Evolutionary conservation across 1,140 invertebrate species (phyloP), one percentile per base, ranked within the genome.

Genomic region (Ericerus pela): DNA sequence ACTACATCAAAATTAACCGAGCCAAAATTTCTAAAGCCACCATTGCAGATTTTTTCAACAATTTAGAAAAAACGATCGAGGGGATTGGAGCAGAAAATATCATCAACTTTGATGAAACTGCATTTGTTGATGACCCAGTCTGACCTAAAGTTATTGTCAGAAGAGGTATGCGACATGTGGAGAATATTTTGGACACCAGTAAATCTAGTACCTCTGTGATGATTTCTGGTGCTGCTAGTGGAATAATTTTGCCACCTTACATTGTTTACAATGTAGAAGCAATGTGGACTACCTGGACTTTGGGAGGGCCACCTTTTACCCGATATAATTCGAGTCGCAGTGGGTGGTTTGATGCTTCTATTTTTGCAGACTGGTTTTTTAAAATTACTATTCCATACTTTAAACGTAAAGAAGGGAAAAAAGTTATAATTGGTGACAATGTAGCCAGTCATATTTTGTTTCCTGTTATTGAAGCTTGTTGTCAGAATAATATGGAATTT

Each of bases 51-150:
- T 65, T 64, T 65, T 66, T 65, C 58, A 58, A 63, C 10, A 57
- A 70, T 54, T 56, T 69, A 11, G 28, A 30, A 53, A 36, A 31
- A 22, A 38, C 58, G 26, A 20, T 72, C 20, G 47, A 66, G 59
- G 58, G 59, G 43, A 58, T 67, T 22, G 63, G 62, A 30, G 61
- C 66, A 11, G n/a, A 57, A 31, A 62, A 65, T 51, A 67, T 72
- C n/a, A 30, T 70, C 8, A 70, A 70, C 56, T 71, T 68, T 57
- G 69, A 70, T 60, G 70, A 72, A 60, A 71, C 69, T 8, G 71
- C 72, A 58, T 33, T 73, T 2, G 59, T 58, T 6, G 69, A 72
- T 64, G 67, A 72, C 57, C 69, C 68, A 11, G 67, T 66, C 18
- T 60, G 54, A n/a, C 63, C 62, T 33, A 59, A 57, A 29, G 51